Base-by-base conservation (phyloP, 2,888 invertebrate genomes). In the Stegana nigrithorax region DNA sequence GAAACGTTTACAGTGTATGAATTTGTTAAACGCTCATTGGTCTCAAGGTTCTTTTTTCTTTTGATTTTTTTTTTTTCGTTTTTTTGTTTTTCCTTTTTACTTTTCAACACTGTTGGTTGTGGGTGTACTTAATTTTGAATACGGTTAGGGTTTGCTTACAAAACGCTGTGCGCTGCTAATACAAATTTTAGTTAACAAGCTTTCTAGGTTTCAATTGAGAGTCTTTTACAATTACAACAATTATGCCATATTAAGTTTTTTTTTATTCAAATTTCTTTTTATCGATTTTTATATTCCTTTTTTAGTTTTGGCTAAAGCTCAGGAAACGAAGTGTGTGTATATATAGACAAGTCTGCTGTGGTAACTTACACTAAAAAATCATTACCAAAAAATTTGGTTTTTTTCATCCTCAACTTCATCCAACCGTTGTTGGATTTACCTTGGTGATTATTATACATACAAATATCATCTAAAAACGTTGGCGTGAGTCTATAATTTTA, bases 21-120 rank as follows among this genome's bases (percentile, higher is more conserved):
- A 55, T 32, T n/a, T 55, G 53, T 36, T 60, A 78, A 75, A 75
- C 75, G 75, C 78, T 68, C 66, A 76, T 75, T 75, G 75, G 75
- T 75, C 75, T 75, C 75, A 75, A 78, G 73, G 69, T 76, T 72
- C 64, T 50, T 59, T 53, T 51, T 42, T 66, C 66, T 66, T 60
- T 47, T 64, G 63, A 60, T 60, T 68, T 44, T 60, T 29, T 27
- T 62, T 44, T 32, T 61, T 44, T 61, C 50, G 50, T 44, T 44
- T 44, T 4, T 42, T 23, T 26, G 10, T 42, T 21, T 19, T 2
- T 39, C 17, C 17, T 39, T 39, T 39, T 32, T 42, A 42, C 42
- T 19, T 2, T 23, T 23, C 23, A 50, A 50, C 12, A 23, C 32
- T 32, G 10, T 32, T 2, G 25, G 7, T 23, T 47, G 5, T 17